These are phyloP conservation scores for Apis cerana DNA, from an alignment of 1,140 invertebrate species.

Conservation along the genomic window DNA sequence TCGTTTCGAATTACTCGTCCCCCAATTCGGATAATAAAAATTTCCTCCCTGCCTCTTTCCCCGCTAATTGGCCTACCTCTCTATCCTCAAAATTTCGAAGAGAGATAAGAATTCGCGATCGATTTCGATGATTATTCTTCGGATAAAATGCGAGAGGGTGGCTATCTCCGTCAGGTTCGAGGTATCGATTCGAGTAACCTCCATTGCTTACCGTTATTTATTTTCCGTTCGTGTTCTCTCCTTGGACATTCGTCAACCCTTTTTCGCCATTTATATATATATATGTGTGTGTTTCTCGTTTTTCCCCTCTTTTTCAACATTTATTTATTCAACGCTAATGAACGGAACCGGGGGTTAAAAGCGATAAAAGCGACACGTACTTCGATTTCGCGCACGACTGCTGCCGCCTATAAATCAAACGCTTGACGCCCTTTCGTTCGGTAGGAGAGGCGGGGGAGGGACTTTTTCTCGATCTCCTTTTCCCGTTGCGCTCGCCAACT, in stretches of 20 bases:
- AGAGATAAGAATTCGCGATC: not conserved
- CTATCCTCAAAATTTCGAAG: not conserved
- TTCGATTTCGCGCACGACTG: constrained; percentile 28
- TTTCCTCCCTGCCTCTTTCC: not conserved
- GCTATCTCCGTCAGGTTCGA: not conserved
- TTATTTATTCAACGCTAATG: constrained; percentile 35
- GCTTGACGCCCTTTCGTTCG: constrained; percentile 42
- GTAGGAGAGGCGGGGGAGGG: no score
- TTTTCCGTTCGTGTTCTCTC: constrained; percentile 5
- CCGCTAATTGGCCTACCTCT: not conserved
- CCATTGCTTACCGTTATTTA: not conserved
- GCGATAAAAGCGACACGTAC: constrained; percentile 32
- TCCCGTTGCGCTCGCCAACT: constrained; percentile 25
- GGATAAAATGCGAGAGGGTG: not conserved
- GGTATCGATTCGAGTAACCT: constrained; percentile 19
- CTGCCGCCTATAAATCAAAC: constrained; percentile 53
- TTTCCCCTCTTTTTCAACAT: not conserved
- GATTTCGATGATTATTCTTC: not conserved
- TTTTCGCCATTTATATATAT: not conserved
- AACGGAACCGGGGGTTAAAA: not conserved
- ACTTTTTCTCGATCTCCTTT: constrained; percentile 21
- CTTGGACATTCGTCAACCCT: not conserved
- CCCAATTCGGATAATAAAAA: not conserved
- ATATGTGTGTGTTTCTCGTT: not conserved
- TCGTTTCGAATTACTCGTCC: constrained; percentile 39